Evolutionary conservation across 2,888 invertebrate genomes (phyloP), one percentile per base, ranked within the genome.

Genomic region (Lithophane socia): DNA sequence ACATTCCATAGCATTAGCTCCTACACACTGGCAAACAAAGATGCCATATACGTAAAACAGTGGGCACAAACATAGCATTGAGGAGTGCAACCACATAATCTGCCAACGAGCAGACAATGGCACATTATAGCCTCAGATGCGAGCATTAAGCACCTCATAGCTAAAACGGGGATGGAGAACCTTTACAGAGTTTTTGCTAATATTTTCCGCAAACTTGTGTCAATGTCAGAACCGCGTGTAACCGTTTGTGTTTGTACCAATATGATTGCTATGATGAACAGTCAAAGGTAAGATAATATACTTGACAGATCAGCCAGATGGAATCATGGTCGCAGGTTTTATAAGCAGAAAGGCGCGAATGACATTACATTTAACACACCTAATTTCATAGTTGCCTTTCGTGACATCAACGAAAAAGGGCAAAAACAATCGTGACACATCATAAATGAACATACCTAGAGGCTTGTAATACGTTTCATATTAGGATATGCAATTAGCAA

Each of bases 111-210:
- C 72, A 68, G 60, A 85, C 85, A 85, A 85, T 85, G 12, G 86
- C 21, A 52, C 80, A 85, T 86, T 85, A 85, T 42, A 44, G 37
- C 82, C 73, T 60, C 64, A 47, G n/a, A 85, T 47, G 75, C 64
- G 16, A 68, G 42, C 56, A 56, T 8, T 73, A 79, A 84, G 58
- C 49, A 80, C 64, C 70, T 24, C 64, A 18, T 9, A 44, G 24
- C 76, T 72, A 47, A 37, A 69, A 61, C 56, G 44, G 82, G 78
- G 61, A 75, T 64, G 52, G 16, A 1, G 44, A 75, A 82, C 81
- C 13, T 80, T 80, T 66, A 12, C 13, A 44, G n/a, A 5, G 42
- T 24, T 52, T 77, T 61, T n/a, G 58, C 56, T 56, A 60, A 72
- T 65, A 54, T 54, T 67, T 68, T 64, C 54, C 61, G 60, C 29